Evolutionary conservation across 2,113 vertebrate genomes (phyloP), one percentile per base, ranked within the genome.

Genomic region (Pachycephala philippinensis): DNA sequence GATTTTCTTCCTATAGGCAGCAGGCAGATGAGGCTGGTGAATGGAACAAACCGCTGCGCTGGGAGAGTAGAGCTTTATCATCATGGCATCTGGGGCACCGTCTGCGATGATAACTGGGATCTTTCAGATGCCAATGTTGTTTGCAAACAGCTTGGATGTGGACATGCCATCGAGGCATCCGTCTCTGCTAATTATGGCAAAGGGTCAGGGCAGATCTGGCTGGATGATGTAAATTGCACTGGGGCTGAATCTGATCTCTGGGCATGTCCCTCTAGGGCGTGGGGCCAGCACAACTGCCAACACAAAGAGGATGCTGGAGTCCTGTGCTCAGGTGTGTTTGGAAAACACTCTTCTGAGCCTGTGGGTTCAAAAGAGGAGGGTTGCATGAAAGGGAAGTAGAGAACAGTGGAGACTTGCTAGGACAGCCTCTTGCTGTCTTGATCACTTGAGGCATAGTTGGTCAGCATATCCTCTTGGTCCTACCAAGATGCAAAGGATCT

Each of bases 81-180:
- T 10, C 79, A 97, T 2, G 97, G 97, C 20, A 87, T 53, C 56
- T 98, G 98, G 98, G 98, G 98, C 45, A 97, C 97, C 39, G 9
- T 98, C 76, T 98, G 98, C 49, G 98, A 98, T 74, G 97, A 98
- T 69, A 84, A 90, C 81, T 98, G 98, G 98, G 97, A 98, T 85
- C 87, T 98, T 17, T 47, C 19, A 3, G 97, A 98, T 59, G 98
- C 98, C 44, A 87, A 92, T 0, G 95, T 98, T 47, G 92, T 97
- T 50, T 98, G 98, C 94, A 97, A 70, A 68, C 97, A 98, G 93
- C 94, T 98, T 63, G 89, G 85, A 84, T 98, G 98, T 45, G 98
- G 98, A 28, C 77, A 88, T 37, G 98, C 98, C 64, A 59, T 98
- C 15, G 53, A 97, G 26, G 97, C 97, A 60, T 87, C 96, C 11